Evolutionary conservation across 1,140 invertebrate species (phyloP).

Genomic region (Archivesica marissinica): DNA sequence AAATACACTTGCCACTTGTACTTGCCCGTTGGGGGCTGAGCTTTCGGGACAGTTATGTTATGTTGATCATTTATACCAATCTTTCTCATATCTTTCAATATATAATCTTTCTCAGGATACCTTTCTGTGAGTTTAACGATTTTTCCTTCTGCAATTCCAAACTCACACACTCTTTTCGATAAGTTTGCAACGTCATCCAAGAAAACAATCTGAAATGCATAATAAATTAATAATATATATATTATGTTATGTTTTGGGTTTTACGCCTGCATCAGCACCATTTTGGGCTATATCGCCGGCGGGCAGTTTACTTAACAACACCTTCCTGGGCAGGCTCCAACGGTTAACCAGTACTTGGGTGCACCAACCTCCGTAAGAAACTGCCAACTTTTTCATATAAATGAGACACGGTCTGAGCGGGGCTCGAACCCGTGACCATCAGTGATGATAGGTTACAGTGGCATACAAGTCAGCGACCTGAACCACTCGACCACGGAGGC

Average conservation of each 20-base stretch:
- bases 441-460: too few species aligned
- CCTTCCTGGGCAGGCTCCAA: too few species aligned
- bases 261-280: not conserved
- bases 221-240: not conserved
- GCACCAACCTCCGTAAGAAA: not conserved
- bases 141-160: slow-evolving; percentile 37
- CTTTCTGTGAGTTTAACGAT: slow-evolving; percentile 35
- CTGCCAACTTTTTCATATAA: not conserved
- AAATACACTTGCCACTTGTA: not conserved
- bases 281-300: not conserved
- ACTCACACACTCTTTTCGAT: slow-evolving; percentile 17
- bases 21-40: not conserved
- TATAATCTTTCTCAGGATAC: slow-evolving; percentile 19
- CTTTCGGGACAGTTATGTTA: not conserved
- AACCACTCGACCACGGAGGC: too few species aligned
- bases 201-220: slow-evolving; percentile 63
- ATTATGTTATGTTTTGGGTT: not conserved
- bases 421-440: too few species aligned
- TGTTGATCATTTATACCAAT: not conserved
- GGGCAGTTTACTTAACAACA: not conserved
- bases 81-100: not conserved
- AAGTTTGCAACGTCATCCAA: slow-evolving; percentile 42
- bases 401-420: too few species aligned
- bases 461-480: too few species aligned
- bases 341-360: too few species aligned